Conservation (phyloP, 2,888 invertebrate species). For the Mimas tiliae region DNA sequence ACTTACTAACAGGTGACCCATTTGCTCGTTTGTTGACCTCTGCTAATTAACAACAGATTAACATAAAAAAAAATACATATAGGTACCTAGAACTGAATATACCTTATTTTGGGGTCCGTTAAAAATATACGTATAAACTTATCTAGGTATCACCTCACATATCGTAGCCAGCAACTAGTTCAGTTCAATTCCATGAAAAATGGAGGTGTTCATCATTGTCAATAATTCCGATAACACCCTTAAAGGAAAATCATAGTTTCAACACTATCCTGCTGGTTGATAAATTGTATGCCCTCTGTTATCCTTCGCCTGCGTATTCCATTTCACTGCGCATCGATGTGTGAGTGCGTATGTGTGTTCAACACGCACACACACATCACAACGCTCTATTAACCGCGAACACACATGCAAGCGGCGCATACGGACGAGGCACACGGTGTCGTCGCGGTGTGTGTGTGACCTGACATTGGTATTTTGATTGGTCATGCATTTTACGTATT, state of each 20-base stretch:
- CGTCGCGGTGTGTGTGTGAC: slow-evolving; percentile 59
- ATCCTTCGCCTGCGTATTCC: slow-evolving; percentile 81
- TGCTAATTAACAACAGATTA: too few species aligned
- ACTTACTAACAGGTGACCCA: too few species aligned
- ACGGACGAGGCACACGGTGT: slow-evolving; percentile 29
- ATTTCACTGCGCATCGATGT: slow-evolving; percentile 57
- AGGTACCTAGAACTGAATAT: too few species aligned
- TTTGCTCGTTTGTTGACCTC: too few species aligned
- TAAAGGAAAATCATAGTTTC: slow-evolving; percentile 2
- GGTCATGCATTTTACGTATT: slow-evolving; percentile 85
- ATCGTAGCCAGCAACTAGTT: too few species aligned
- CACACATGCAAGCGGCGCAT: slow-evolving; percentile 39
- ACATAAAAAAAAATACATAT: too few species aligned
- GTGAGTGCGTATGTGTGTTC: slow-evolving; percentile 57
- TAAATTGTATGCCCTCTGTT: slow-evolving; percentile 80
- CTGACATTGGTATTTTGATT: slow-evolving; percentile 84
- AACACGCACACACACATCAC: slow-evolving; percentile 31
- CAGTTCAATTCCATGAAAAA: too few species aligned
- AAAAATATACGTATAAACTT: too few species aligned
- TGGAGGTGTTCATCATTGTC: background rate
- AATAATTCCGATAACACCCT: slow-evolving; percentile 9
- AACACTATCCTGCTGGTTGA: slow-evolving; percentile 39
- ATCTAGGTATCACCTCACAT: too few species aligned
- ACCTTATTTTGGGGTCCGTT: too few species aligned
- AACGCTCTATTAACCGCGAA: slow-evolving; percentile 59